phyloP scores from a whole-genome alignment of 1,140 invertebrate genomes.

The Aricia agestis region DNA sequence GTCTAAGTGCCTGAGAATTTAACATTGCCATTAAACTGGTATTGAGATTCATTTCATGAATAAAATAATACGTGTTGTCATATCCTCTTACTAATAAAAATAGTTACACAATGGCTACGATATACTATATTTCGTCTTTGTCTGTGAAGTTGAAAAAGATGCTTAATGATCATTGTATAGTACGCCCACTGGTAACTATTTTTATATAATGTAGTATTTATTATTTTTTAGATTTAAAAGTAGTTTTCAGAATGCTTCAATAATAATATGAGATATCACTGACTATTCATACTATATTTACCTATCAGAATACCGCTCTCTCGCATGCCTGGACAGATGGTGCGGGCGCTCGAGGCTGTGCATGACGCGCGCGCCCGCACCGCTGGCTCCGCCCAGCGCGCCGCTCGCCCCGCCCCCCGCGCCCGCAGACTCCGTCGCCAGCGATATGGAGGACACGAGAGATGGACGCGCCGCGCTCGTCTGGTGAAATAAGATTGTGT shows the following conservation, averaged over 20 bases:
- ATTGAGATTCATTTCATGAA: no score
- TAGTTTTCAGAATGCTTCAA: no score
- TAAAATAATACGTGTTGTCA: no score
- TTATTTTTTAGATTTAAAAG: no score
- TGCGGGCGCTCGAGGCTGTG: conserved; percentile 70
- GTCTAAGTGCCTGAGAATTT: conserved; percentile 57
- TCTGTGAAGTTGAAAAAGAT: no score
- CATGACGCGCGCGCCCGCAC: conserved; percentile 41
- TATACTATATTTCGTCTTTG: no score
- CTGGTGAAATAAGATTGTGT: conserved; percentile 25
- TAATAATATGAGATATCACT: no score
- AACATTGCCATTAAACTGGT: not conserved
- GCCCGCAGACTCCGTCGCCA: conserved; percentile 58
- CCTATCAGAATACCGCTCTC: conserved; percentile 73
- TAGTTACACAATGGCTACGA: no score
- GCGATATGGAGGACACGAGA: conserved; percentile 69
- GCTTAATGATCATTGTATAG: no score
- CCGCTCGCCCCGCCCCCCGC: not conserved
- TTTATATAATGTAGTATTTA: no score
- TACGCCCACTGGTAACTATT: no score
- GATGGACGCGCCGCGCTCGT: conserved; percentile 63
- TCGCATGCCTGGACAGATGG: conserved; percentile 59
- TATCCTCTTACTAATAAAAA: no score
- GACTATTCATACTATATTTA: conserved; percentile 24
- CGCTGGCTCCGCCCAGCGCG: conserved; percentile 7